phyloP scores from a whole-genome alignment of 1,140 invertebrate species.

The Anoplophora glabripennis region DNA sequence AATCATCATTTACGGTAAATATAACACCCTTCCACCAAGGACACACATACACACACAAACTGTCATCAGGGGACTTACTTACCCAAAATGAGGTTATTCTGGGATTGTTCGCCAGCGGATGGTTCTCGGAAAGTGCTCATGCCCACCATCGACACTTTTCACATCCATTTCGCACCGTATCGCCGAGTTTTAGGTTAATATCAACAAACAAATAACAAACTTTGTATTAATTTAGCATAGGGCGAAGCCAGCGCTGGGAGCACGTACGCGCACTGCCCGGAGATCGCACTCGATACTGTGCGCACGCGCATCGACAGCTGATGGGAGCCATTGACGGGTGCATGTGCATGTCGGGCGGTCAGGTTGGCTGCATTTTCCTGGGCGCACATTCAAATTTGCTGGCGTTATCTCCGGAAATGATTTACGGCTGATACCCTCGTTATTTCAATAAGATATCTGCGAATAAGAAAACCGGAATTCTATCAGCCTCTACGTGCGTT shows the following conservation, averaged over 20 bases:
- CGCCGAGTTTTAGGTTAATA: constrained; percentile 39
- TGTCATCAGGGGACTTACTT: constrained; percentile 36
- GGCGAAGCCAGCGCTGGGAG: constrained; percentile 34
- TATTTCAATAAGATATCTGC: too few species aligned
- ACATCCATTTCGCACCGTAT: constrained; percentile 30
- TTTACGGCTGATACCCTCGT: too few species aligned
- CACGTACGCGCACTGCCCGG: constrained; percentile 36
- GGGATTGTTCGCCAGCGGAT: constrained; percentile 22
- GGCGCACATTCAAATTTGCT: too few species aligned
- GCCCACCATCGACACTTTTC: constrained; percentile 18
- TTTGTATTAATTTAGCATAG: constrained; percentile 39
- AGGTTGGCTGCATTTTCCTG: too few species aligned
- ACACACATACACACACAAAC: constrained; percentile 36
- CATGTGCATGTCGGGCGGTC: too few species aligned
- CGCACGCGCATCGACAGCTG: constrained; percentile 25
- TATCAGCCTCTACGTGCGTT: too few species aligned
- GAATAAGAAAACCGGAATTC: too few species aligned
- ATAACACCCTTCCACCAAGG: constrained; percentile 40
- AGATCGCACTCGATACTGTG: constrained; percentile 11
- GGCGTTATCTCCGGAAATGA: too few species aligned
- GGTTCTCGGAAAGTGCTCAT: constrained; percentile 17
- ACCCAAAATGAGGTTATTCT: constrained; percentile 43
- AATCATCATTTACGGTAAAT: constrained; percentile 9
- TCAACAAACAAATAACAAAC: constrained; percentile 43
- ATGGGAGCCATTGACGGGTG: not conserved